Base-by-base conservation (phyloP, 2,888 invertebrate species). In the Drosophila mercatorum region DNA sequence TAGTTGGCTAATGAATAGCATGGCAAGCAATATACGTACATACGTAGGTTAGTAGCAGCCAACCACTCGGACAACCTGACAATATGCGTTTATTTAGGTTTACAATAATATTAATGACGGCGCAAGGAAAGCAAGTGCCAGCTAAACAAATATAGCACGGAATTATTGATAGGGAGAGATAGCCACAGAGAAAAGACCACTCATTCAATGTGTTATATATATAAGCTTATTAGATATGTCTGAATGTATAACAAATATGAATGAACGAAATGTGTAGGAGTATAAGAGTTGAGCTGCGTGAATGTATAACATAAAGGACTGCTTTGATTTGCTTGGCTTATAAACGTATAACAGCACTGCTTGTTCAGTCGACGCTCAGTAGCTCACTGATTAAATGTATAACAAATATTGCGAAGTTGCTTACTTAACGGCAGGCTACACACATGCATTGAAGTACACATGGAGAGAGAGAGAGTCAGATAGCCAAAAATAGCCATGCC, bases 91-190 rank as follows among this genome's bases (percentile, higher is more conserved):
- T 76, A 70, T 67, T 87, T 84, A 76, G 82, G 66, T 66, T 68
- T 44, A 70, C 59, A 72, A 83, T 64, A 65, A 68, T 60, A 81
- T 72, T 74, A 76, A 81, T 85, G 82, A 76, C 76, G 17, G 52
- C 46, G 63, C 72, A 59, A 59, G 56, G 47, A 68, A 75, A 62
- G 51, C 36, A 34, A 36, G 53, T 49, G 26, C 26, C 44, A 46
- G 11, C n/a, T 47, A 46, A 55, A 55, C 17, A 55, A 55, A 55
- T 28, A 40, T 26, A 41, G 36, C 8, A 36, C 46, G 51, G n/a
- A 44, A n/a, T 14, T 6, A 53, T n/a, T 41, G 31, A 58, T 31
- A 51, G 70, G 11, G n/a, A 28, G 34, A 36, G 43, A 38, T 44
- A 52, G 38, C 52, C 44, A 40, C 34, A 68, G 52, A 12, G 10